A percentile compares a stretch with the other conserved stretches of the same genome.
Conservation (phyloP, 2,797 vertebrate genomes). For the Trichosurus vulpecula region DNA sequence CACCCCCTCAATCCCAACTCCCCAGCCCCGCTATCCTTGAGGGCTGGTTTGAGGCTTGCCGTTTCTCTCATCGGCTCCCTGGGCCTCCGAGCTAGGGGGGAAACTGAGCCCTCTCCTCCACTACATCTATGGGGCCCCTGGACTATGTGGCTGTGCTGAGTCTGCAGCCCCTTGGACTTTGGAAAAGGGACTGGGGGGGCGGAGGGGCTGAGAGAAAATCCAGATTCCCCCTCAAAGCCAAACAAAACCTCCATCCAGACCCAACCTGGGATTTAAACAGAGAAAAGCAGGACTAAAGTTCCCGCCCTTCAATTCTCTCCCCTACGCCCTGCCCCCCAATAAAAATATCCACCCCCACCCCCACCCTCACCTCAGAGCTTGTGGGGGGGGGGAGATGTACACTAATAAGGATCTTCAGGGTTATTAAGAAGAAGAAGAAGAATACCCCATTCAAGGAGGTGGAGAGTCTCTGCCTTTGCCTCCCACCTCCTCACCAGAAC, state of each 20-base stretch:
- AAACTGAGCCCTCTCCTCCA: neutral
- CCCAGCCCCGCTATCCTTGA: neutral
- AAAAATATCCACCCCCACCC: neutral
- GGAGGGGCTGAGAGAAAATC: constrained; percentile 36
- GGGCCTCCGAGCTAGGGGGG: neutral
- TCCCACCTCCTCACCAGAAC: constrained; percentile 76
- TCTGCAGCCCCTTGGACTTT: neutral
- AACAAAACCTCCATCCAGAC: neutral
- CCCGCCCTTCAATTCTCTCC: neutral
- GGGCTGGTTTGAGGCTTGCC: neutral
- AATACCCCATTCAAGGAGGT: constrained; percentile 18
- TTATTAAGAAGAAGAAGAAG: constrained; percentile 55
- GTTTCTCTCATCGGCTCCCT: constrained; percentile 20
- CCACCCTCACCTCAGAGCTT: neutral
- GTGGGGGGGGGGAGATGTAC: neutral
- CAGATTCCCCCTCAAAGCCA: constrained; percentile 56
- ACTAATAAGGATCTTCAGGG: constrained; percentile 42
- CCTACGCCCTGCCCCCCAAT: neutral
- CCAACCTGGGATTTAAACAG: constrained; percentile 12
- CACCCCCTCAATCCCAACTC: neutral
- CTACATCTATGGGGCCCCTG: neutral
- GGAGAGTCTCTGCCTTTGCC: constrained; percentile 29
- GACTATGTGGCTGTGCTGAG: neutral
- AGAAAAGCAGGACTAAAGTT: neutral
- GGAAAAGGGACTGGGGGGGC: neutral